Base-by-base conservation (phyloP, 2,888 invertebrate genomes). In the Plemyria rubiginata region DNA sequence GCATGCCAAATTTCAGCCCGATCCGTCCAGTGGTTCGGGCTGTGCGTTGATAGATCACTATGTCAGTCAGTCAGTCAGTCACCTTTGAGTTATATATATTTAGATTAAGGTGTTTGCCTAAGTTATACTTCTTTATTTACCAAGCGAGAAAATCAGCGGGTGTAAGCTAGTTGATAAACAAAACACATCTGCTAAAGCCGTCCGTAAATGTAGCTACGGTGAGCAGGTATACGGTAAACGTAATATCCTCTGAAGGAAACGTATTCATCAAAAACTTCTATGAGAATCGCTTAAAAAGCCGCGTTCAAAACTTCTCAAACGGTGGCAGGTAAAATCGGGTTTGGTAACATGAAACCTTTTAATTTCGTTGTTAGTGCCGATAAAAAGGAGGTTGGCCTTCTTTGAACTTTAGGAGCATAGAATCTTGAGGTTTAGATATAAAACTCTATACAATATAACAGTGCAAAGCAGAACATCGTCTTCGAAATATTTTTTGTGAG, bases 221-320 rank as follows among this genome's bases (percentile, higher is more conserved):
- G 5, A 38, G 36, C 13, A 15, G 49, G 32, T 29, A 1, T 22
- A 38, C 51, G 36, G 45, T 58, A 62, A 62, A 52, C 22, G 57
- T 40, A 60, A 70, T 54, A 63, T 65, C 60, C 54, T 67, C 58
- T 48, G 32, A 22, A 55, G 54, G 62, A 67, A 69, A 62, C 65
- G 62, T 70, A 68, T 68, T 70, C 67, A 66, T 66, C 67, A 67
- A 67, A 68, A 72, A 71, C 70, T 71, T 68, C 54, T 54, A 60
- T 60, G 51, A 46, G 65, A 62, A 61, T 53, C 65, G 65, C 60
- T 70, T 68, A 70, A 60, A 51, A 60, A 52, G 68, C 60, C 60
- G 65, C 67, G 63, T 66, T 63, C 65, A 49, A 62, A 72, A 72
- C 62, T 72, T 65, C 49, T 57, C 45, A 60, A 66, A 63, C 62